Evolutionary conservation across 2,113 vertebrate genomes (phyloP).

Genomic region (Coregonus clupeaformis): DNA sequence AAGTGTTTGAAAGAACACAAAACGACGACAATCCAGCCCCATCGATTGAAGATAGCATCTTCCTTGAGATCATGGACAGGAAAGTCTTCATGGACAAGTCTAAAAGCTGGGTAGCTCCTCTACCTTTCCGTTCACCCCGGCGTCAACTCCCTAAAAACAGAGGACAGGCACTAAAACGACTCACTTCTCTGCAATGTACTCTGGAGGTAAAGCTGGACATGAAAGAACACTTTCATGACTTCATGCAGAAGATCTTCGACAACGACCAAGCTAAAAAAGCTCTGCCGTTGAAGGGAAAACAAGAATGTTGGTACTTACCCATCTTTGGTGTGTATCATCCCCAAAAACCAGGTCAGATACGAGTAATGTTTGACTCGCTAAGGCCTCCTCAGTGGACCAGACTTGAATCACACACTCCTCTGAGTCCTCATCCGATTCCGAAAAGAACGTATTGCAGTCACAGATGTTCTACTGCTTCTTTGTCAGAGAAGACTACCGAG

Average conservation of each 20-base stretch:
- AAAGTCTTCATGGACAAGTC: not conserved
- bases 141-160: not conserved
- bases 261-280: not conserved
- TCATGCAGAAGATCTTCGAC: constrained; percentile 19
- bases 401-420: constrained; percentile 21
- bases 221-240: constrained; percentile 2
- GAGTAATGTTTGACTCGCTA: constrained; percentile 6
- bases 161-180: not conserved
- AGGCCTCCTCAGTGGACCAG: not conserved
- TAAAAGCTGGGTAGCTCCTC: not conserved
- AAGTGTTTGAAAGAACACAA: not conserved
- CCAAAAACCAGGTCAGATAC: constrained; percentile 12
- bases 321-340: constrained; percentile 20
- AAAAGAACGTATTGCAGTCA: not conserved
- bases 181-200: not conserved
- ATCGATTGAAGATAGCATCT: not conserved
- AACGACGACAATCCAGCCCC: not conserved
- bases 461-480: constrained; percentile 23
- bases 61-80: not conserved
- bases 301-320: constrained; percentile 21
- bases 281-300: not conserved
- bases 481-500: not conserved
- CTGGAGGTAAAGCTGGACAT: constrained; percentile 7
- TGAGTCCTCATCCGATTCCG: constrained; percentile 8
- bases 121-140: not conserved